phyloP scores from a whole-genome alignment of 2,113 vertebrate species.

The Ictidomys tridecemlineatus region DNA sequence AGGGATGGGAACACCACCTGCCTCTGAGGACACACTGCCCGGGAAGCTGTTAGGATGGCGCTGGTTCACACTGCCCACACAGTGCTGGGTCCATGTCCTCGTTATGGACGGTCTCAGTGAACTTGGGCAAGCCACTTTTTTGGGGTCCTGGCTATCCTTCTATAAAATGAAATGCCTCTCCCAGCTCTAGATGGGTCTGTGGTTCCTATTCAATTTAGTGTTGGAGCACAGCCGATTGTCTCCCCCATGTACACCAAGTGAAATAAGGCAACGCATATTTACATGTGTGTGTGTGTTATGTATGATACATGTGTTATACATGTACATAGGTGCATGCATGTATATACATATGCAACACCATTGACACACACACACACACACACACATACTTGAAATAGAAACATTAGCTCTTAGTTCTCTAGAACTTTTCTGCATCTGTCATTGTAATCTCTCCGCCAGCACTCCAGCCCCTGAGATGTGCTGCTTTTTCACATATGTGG shows the following conservation, averaged over 20 bases:
- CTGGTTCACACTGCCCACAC: fast-evolving
- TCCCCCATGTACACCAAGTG: neutral
- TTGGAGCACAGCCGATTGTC: neutral
- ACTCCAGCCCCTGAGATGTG: neutral
- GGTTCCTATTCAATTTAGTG: neutral
- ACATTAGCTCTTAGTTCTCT: neutral
- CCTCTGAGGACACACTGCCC: neutral
- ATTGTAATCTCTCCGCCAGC: neutral
- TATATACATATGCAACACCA: too few species aligned
- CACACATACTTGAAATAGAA: neutral
- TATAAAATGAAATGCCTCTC: neutral
- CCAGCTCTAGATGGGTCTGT: neutral
- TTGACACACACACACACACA: neutral
- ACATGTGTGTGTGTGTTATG: neutral
- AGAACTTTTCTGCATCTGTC: neutral
- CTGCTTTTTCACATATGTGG: neutral
- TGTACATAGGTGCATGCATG: neutral
- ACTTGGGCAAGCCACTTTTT: neutral
- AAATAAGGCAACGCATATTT: neutral
- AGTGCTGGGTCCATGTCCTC: fast-evolving
- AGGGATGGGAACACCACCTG: fast-evolving
- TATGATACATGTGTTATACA: fast-evolving
- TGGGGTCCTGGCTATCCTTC: neutral
- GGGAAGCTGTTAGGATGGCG: fast-evolving
- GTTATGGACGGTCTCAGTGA: neutral